Evolutionary conservation across 2,888 invertebrate species (phyloP).

Genomic region (Uloborus plumipes): DNA sequence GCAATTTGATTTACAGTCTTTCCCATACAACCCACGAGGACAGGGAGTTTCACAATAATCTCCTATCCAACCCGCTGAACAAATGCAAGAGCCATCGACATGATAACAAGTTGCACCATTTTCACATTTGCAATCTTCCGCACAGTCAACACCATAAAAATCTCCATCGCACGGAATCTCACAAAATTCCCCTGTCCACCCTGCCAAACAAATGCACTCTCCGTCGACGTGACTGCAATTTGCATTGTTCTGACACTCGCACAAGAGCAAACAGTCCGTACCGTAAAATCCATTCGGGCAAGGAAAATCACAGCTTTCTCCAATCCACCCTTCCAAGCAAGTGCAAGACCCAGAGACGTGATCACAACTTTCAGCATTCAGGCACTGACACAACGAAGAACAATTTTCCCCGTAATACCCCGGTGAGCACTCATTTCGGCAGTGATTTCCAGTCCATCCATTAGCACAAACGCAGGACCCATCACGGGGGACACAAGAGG

Average conservation of each 20-base stretch:
- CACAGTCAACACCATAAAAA: no score
- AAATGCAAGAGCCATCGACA: no score
- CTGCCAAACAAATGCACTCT: constrained; percentile 13
- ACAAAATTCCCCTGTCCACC: constrained; percentile 10
- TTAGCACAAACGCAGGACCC: no score
- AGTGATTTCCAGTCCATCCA: no score
- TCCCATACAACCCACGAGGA: constrained; percentile 6
- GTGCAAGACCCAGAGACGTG: background rate
- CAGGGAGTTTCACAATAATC: background rate
- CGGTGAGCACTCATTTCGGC: constrained; percentile 4
- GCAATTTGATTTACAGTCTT: constrained; percentile 25
- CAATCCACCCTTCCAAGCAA: constrained; percentile 1
- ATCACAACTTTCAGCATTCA: constrained; percentile 15
- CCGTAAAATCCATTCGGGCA: constrained; percentile 21
- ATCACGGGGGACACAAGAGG: no score
- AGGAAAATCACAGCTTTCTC: background rate
- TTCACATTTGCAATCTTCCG: no score
- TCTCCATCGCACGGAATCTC: background rate
- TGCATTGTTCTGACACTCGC: background rate
- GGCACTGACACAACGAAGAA: constrained; percentile 6
- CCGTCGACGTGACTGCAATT: constrained; percentile 25
- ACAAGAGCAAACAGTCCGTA: constrained; percentile 16
- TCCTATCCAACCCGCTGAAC: no score
- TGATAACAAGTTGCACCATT: no score
- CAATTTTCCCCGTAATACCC: constrained; percentile 19